These are phyloP conservation scores for Bagarius yarrelli DNA, from an alignment of 2,113 vertebrate species.

Conservation along the genomic window DNA sequence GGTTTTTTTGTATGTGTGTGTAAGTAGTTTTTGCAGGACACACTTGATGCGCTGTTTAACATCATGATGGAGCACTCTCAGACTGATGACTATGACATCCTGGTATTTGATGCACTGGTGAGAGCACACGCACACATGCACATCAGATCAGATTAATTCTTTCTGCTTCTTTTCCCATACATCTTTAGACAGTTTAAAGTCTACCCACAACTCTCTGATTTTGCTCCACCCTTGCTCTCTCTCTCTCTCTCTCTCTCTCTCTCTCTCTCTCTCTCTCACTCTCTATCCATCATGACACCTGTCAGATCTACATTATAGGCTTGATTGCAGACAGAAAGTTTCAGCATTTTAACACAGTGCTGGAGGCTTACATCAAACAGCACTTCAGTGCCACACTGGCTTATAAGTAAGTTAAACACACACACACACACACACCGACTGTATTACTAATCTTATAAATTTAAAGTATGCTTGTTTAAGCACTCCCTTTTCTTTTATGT, in stretches of 20 bases:
- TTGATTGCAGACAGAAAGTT: conserved; percentile 97
- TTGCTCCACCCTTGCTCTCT: neutral
- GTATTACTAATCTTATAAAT: conserved; percentile 17
- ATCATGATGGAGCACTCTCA: conserved; percentile 99
- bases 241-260: conserved; percentile 5
- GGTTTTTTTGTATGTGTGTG: conserved; percentile 31
- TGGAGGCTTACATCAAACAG: conserved; percentile 97
- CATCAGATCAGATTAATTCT: neutral
- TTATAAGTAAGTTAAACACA: conserved; percentile 85
- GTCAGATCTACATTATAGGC: conserved; percentile 94
- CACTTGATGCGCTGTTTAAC: conserved; percentile 92
- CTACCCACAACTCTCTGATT: conserved; percentile 4
- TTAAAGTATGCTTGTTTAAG: conserved; percentile 4
- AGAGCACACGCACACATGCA: conserved; percentile 55
- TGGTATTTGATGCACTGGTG: conserved; percentile 98
- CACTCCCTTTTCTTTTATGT: conserved; percentile 7
- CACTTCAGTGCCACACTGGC: conserved; percentile 96
- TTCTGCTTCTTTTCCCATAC: neutral
- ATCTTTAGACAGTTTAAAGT: neutral
- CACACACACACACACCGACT: conserved; percentile 7
- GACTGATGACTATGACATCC: conserved; percentile 90
- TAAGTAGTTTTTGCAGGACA: conserved; percentile 91
- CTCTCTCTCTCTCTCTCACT: conserved; percentile 7
- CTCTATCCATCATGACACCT: neutral
- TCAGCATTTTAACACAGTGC: conserved; percentile 94